phyloP scores from a whole-genome alignment of 2,888 invertebrate species.

The Julus scandinavius region DNA sequence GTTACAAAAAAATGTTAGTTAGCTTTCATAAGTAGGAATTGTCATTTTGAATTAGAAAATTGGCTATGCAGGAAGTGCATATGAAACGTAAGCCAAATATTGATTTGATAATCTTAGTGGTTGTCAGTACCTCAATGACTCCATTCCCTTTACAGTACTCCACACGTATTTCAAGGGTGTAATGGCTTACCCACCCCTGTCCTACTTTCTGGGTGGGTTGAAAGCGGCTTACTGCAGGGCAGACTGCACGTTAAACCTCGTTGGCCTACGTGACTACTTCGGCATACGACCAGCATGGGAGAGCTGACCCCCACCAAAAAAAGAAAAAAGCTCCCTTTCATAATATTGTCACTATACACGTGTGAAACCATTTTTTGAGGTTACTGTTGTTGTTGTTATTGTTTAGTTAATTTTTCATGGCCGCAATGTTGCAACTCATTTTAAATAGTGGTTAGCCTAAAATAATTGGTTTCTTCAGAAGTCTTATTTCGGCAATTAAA shows the following conservation, averaged over 20 bases:
- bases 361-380: background rate
- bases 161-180: slow-evolving; percentile 12
- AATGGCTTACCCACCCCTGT: slow-evolving; percentile 37
- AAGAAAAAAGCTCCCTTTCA: background rate
- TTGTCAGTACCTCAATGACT: background rate
- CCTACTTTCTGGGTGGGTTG: background rate
- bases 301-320: background rate
- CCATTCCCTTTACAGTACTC: background rate
- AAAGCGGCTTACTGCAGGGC: background rate
- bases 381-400: background rate
- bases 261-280: slow-evolving; percentile 9
- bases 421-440: background rate
- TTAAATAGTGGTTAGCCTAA: background rate
- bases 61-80: background rate
- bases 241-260: background rate
- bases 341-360: background rate
- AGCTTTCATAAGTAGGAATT: too few species aligned
- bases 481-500: too few species aligned
- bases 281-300: background rate
- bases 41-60: background rate
- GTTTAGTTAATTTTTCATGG: background rate
- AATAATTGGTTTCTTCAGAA: too few species aligned
- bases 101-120: background rate
- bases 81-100: background rate
- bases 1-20: background rate